Evolutionary conservation across 1,140 invertebrate genomes (phyloP).

Genomic region (Macrosteles quadrilineatus): DNA sequence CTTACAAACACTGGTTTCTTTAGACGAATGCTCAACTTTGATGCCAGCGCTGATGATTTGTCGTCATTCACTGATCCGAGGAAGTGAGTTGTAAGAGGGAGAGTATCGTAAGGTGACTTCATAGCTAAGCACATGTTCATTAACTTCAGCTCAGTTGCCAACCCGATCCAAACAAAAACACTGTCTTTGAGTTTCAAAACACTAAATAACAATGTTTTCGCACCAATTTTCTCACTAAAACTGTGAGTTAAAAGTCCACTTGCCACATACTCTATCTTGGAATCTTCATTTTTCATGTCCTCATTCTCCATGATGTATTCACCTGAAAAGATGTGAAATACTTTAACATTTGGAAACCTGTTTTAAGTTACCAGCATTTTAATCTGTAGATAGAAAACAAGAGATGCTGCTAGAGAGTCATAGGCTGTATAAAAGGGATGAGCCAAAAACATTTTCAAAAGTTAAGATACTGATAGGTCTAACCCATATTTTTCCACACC

Average conservation of each 20-base stretch:
- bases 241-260: background rate
- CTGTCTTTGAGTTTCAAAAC: slow-evolving; percentile 10
- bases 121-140: slow-evolving; percentile 16
- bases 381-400: too few relatives aligned
- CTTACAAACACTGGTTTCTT: slow-evolving; percentile 17
- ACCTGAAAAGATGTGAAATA: background rate
- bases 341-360: too few relatives aligned
- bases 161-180: slow-evolving; percentile 6
- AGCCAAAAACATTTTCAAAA: too few relatives aligned
- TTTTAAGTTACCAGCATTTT: too few relatives aligned
- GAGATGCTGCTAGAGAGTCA: too few relatives aligned
- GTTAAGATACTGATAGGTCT: too few relatives aligned
- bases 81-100: background rate
- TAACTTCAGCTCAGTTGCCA: background rate
- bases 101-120: background rate
- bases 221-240: slow-evolving; percentile 3
- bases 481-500: too few relatives aligned
- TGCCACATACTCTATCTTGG: background rate
- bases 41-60: background rate
- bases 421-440: too few relatives aligned
- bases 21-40: background rate
- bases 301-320: background rate
- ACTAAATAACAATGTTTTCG: background rate
- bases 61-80: background rate
- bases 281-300: background rate